Conservation (phyloP, 2,113 vertebrate species). For the Callipepla californica region DNA sequence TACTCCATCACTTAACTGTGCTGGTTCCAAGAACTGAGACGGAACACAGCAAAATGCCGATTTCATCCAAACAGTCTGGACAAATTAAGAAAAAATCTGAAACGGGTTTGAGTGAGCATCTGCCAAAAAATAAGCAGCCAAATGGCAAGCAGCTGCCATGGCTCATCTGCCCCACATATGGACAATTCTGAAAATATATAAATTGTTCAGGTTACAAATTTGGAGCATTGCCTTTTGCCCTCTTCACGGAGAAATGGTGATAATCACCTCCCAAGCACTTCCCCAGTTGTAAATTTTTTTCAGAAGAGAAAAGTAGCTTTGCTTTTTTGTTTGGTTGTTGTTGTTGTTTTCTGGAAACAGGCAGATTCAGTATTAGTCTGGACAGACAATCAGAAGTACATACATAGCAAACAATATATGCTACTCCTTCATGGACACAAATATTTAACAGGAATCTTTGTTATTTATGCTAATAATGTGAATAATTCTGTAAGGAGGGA, state of each 20-base stretch:
- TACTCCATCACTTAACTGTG: background rate
- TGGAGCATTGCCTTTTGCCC: background rate
- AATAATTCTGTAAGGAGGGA: background rate
- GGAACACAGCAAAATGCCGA: background rate
- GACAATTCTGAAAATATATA: background rate
- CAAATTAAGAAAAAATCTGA: background rate
- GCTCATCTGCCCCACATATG: background rate
- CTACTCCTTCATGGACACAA: accelerated
- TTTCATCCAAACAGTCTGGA: background rate
- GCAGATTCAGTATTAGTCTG: background rate
- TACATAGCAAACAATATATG: background rate
- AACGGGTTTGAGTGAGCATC: background rate
- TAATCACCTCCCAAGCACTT: background rate
- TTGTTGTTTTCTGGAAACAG: background rate
- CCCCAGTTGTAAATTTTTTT: background rate
- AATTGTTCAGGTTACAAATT: background rate
- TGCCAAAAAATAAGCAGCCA: background rate
- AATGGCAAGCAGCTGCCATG: background rate
- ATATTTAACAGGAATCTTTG: background rate
- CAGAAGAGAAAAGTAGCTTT: background rate
- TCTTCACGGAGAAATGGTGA: background rate
- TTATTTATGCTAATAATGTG: background rate
- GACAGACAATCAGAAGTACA: background rate
- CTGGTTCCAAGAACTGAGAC: background rate
- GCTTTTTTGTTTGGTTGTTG: background rate